Conservation (phyloP, 2,797 vertebrate species). For the Chelonia mydas region DNA sequence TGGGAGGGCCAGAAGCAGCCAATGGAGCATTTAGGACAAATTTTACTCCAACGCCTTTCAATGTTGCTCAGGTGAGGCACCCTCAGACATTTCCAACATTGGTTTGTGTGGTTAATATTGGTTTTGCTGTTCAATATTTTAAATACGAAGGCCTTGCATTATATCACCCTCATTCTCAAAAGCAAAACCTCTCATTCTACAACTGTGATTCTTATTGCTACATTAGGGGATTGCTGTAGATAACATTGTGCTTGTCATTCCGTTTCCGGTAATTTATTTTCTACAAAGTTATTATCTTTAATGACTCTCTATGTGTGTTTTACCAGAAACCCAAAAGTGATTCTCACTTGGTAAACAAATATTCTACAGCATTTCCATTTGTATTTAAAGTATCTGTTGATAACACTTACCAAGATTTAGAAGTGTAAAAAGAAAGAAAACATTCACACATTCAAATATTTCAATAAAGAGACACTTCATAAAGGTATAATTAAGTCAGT, state of each 20-base stretch:
- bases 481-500: constrained; percentile 58
- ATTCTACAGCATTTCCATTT: background rate
- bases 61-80: accelerated
- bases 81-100: accelerated
- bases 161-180: background rate
- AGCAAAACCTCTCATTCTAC: background rate
- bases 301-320: background rate
- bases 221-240: background rate
- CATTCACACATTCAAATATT: background rate
- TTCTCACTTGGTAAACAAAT: background rate
- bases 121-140: background rate
- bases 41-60: accelerated
- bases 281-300: background rate
- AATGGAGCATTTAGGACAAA: accelerated
- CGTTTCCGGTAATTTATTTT: constrained; percentile 21
- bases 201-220: background rate
- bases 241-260: background rate
- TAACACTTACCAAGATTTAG: background rate
- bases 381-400: background rate
- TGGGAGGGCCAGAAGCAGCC: accelerated
- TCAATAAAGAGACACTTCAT: constrained; percentile 51
- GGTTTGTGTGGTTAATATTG: accelerated
- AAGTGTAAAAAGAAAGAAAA: constrained; percentile 24
- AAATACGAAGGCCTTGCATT: background rate
- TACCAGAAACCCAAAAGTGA: background rate